Base-by-base conservation (phyloP, 2,113 vertebrate species). In the Microcebus jonahi region DNA sequence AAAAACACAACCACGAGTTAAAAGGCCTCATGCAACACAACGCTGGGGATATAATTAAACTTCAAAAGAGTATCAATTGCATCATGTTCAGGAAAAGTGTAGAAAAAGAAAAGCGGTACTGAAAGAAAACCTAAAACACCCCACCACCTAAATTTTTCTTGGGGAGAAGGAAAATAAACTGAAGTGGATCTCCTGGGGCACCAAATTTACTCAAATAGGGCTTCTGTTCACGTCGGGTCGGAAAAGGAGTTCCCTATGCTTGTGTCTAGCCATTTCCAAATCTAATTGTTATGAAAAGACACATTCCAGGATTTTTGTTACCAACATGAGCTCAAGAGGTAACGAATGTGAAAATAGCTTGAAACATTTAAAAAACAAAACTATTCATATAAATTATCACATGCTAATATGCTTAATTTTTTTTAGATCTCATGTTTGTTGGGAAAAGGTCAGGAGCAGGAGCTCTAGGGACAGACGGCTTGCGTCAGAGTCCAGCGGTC, bases 1-100 rank as follows among this genome's bases (percentile, higher is more conserved):
- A 88, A 75, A 98, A 97, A 68, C 91, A 73, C 79, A 80, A 50
- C 91, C 25, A 39, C 71, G 3, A 82, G 2, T 87, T 87, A 96
- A 95, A 97, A 95, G 77, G 80, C 80, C 97, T 96, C 97, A 17
- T 89, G 91, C 97, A 91, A 80, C 87, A 97, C 85, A 31, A 85
- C 57, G 77, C 79, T 92, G 93, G 97, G 90, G 90, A 82, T 65
- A 36, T 94, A 80, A 97, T 96, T 90, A 50, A 97, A 96, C 97
- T 97, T 97, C 85, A 97, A 57, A 98, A 97, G 92, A 83, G 71
- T 94, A 48, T 91, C 80, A 95, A 2, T 79, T 94, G 36, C 2
- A 0, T 86, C 82, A 1, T 15, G 8, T 18, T 76, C 42, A 14
- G 8, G 71, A 94, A 94, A 81, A 91, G 36, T 88, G 6, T 85